Conservation (phyloP, 1,140 invertebrate genomes). For the Chironomus tepperi region DNA sequence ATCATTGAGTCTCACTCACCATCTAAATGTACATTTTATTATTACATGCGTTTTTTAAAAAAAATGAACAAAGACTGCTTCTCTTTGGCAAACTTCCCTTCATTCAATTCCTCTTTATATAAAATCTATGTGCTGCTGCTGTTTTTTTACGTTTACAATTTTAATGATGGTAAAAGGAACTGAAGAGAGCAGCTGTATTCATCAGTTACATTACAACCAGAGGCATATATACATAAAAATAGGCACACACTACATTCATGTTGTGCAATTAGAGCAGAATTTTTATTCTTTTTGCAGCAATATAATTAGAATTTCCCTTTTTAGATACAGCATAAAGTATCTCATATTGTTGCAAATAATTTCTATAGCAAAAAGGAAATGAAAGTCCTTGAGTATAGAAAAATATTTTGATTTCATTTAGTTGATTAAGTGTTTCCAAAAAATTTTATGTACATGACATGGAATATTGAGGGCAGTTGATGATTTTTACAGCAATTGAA, state of each 20-base stretch:
- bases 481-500: too few species aligned
- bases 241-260: not conserved
- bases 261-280: conserved; percentile 15
- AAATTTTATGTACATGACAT: too few species aligned
- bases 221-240: not conserved
- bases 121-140: not conserved
- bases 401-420: too few species aligned
- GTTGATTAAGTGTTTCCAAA: too few species aligned
- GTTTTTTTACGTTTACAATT: conserved; percentile 1
- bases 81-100: not conserved
- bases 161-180: conserved; percentile 16
- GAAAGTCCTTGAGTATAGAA: too few species aligned
- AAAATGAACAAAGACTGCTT: not conserved
- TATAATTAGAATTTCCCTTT: too few species aligned
- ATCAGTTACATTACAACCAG: not conserved
- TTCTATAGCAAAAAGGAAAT: too few species aligned
- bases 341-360: too few species aligned
- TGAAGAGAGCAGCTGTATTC: conserved; percentile 16
- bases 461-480: too few species aligned
- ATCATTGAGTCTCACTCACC: not conserved
- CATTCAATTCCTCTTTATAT: not conserved
- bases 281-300: not conserved
- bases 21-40: not conserved
- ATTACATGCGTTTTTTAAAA: not conserved
- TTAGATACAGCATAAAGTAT: too few species aligned